These are phyloP conservation scores for Onthophagus taurus DNA, from an alignment of 1,140 invertebrate species.

Conservation along the genomic window DNA sequence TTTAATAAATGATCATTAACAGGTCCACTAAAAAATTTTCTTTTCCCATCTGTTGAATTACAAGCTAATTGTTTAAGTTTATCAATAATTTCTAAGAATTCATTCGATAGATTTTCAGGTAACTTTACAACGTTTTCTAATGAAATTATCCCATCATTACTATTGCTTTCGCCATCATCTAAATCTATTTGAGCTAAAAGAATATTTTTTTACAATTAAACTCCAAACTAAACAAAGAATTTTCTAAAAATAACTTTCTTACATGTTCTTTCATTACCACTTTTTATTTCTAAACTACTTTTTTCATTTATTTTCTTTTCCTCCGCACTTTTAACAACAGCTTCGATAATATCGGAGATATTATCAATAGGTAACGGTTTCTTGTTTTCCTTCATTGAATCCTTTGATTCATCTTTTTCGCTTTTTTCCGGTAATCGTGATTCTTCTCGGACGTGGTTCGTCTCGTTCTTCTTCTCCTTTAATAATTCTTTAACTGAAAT, in stretches of 20 bases:
- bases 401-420: constrained; percentile 19
- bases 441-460: constrained; percentile 22
- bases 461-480: constrained; percentile 36
- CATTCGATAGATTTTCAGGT: constrained; percentile 47
- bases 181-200: too few relatives aligned
- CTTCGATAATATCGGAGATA: constrained; percentile 45
- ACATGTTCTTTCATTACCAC: constrained; percentile 32
- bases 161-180: constrained; percentile 11
- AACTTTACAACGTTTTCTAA: constrained; percentile 46
- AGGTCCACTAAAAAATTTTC: constrained; percentile 52
- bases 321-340: constrained; percentile 44
- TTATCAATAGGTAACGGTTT: constrained; percentile 29
- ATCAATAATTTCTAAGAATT: constrained; percentile 46
- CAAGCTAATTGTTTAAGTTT: constrained; percentile 49
- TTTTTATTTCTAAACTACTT: constrained; percentile 34
- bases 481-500: constrained; percentile 32
- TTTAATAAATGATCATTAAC: constrained; percentile 52
- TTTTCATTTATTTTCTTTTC: constrained; percentile 35
- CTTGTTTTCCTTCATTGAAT: constrained; percentile 37
- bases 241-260: not conserved
- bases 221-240: not conserved
- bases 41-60: constrained; percentile 48
- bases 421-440: not conserved
- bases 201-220: not conserved
- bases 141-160: not conserved